Evolutionary conservation across 2,113 vertebrate species (phyloP).

Genomic region (Galemys pyrenaicus): DNA sequence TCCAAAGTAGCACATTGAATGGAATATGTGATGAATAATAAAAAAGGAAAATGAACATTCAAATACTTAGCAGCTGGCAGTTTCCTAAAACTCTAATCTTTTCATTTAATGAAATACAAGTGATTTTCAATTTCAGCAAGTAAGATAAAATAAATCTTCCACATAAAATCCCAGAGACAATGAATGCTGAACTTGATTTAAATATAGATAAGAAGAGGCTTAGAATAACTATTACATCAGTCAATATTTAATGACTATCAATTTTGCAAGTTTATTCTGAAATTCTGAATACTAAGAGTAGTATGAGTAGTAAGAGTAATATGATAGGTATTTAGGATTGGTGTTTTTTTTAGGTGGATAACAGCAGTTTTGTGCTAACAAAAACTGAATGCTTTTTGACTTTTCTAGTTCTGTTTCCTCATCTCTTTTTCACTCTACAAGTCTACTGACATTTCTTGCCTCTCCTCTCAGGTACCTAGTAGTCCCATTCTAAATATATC

Average conservation of each 20-base stretch:
- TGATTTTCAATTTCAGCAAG: slow-evolving; percentile 46
- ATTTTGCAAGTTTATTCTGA: neutral
- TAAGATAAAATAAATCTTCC: neutral
- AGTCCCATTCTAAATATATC: neutral
- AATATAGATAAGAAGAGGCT: neutral
- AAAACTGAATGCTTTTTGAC: neutral
- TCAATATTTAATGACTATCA: neutral
- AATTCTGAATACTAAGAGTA: neutral
- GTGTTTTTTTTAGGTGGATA: neutral
- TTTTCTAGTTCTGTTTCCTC: neutral
- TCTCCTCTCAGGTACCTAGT: neutral
- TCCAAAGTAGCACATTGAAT: neutral
- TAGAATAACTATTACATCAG: neutral
- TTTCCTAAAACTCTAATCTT: slow-evolving; percentile 43
- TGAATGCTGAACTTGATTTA: neutral
- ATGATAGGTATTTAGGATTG: neutral
- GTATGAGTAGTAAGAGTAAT: too few species aligned
- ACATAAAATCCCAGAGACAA: neutral
- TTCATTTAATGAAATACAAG: slow-evolving; percentile 30
- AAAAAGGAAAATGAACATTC: neutral
- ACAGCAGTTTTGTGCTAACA: neutral
- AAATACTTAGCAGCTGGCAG: neutral
- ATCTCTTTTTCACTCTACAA: neutral
- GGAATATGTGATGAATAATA: neutral
- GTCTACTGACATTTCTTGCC: neutral